phyloP scores from a whole-genome alignment of 2,797 vertebrate species.

The Tinamus major region DNA sequence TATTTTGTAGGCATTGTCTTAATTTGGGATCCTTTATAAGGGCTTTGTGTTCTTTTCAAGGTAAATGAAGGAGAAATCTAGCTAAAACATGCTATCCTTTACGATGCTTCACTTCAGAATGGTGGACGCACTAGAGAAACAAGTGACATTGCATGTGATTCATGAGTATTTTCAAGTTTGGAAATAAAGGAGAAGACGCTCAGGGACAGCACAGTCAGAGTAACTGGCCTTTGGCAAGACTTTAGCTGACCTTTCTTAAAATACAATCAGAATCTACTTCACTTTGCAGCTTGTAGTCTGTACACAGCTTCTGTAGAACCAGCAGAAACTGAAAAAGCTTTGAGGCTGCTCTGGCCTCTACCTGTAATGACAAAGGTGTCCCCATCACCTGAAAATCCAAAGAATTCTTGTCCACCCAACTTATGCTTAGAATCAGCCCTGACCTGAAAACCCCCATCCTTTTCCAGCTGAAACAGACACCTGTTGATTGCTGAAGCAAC shows the following conservation, averaged over 20 bases:
- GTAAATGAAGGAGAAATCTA: neutral
- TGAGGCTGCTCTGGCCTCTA: neutral
- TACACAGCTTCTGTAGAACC: neutral
- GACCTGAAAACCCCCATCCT: neutral
- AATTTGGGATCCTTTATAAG: neutral
- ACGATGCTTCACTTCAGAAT: neutral
- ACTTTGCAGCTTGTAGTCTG: neutral
- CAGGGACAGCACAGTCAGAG: neutral
- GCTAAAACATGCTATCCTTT: neutral
- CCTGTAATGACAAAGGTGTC: neutral
- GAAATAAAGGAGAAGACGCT: neutral
- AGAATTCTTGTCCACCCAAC: neutral
- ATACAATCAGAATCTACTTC: neutral
- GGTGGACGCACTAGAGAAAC: neutral
- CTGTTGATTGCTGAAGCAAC: neutral
- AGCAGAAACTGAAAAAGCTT: neutral
- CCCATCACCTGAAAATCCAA: neutral
- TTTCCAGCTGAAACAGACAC: neutral
- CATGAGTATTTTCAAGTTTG: neutral
- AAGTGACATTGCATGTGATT: neutral
- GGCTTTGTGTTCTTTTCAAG: neutral
- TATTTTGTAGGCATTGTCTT: neutral
- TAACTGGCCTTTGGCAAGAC: neutral
- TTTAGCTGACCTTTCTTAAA: neutral
- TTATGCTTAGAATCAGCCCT: neutral